Conservation (phyloP, 1,140 invertebrate genomes). For the Vollenhovia emeryi region DNA sequence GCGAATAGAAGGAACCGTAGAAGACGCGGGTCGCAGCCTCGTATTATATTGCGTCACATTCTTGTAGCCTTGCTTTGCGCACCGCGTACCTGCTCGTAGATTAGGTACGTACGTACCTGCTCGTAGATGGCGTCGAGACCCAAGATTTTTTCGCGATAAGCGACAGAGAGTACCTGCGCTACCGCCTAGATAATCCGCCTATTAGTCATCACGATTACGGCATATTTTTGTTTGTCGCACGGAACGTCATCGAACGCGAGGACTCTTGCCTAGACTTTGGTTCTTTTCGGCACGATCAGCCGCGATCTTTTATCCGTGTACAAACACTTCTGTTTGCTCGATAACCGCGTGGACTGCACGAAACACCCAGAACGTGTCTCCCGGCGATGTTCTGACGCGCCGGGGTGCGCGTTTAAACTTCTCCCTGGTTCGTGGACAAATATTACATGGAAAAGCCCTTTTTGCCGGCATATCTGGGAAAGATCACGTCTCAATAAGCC, state of each 20-base stretch:
- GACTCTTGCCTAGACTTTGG: not conserved
- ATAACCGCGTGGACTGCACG: constrained; percentile 59
- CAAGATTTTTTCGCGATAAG: constrained; percentile 26
- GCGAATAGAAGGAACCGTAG: constrained; percentile 40
- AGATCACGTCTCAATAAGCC: constrained; percentile 51
- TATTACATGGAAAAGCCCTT: constrained; percentile 41
- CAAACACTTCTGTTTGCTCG: constrained; percentile 65
- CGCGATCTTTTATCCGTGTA: constrained; percentile 43
- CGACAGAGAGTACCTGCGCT: not conserved
- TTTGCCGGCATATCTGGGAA: constrained; percentile 35
- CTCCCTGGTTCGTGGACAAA: constrained; percentile 34
- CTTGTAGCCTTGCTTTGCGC: constrained; percentile 16
- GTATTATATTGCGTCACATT: constrained; percentile 62
- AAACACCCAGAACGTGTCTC: constrained; percentile 32
- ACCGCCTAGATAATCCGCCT: not conserved
- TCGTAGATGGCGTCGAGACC: constrained; percentile 4
- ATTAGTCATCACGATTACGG: not conserved
- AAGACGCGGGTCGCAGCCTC: not conserved
- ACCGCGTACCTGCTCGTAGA: constrained; percentile 35
- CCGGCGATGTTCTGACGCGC: not conserved
- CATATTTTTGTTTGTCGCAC: not conserved
- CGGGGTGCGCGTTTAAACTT: constrained; percentile 28
- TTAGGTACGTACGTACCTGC: too few relatives aligned
- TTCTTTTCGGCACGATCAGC: constrained; percentile 29
- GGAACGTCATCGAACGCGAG: not conserved